Percentiles rank a stretch among this genome's conserved stretches.
phyloP scores from a whole-genome alignment of 1,140 invertebrate genomes.

The Pseudomyrmex pallidus region DNA sequence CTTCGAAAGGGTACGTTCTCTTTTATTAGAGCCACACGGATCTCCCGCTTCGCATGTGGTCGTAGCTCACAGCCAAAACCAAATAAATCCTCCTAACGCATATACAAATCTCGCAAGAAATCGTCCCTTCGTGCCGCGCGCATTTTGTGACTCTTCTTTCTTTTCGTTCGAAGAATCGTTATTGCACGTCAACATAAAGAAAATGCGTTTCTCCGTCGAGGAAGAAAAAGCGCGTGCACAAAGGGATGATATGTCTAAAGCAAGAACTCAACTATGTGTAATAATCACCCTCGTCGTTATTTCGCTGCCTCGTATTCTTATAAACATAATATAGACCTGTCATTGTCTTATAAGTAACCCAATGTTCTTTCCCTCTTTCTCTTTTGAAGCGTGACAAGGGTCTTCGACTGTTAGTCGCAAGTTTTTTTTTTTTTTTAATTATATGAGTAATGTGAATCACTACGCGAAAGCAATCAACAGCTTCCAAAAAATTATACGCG shows the following conservation, averaged over 20 bases:
- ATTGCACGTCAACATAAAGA: conserved; percentile 55
- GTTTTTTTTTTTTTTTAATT: background rate
- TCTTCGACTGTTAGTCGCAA: background rate
- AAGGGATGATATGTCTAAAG: conserved; percentile 16
- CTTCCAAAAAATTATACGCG: conserved; percentile 29
- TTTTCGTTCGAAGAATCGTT: conserved; percentile 36
- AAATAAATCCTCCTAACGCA: conserved; percentile 41
- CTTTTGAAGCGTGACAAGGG: conserved; percentile 1
- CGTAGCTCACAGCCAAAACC: conserved; percentile 80
- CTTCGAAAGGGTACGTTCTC: conserved; percentile 55
- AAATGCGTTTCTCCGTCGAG: conserved; percentile 10
- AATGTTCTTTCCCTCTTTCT: background rate
- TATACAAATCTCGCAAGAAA: conserved; percentile 16
- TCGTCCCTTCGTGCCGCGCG: conserved; percentile 24
- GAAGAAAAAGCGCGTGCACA: background rate
- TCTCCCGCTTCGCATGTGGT: conserved; percentile 58
- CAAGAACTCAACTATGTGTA: conserved; percentile 18
- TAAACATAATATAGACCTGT: background rate
- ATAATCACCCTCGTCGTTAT: background rate
- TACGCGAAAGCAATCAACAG: conserved; percentile 16
- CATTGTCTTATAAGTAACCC: background rate
- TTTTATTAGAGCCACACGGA: conserved; percentile 53
- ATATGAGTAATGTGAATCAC: conserved; percentile 40
- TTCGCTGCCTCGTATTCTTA: background rate
- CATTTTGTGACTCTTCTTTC: background rate